These are phyloP conservation scores for Linnaemya tessellans DNA, from an alignment of 2,888 invertebrate genomes.

Conservation along the genomic window DNA sequence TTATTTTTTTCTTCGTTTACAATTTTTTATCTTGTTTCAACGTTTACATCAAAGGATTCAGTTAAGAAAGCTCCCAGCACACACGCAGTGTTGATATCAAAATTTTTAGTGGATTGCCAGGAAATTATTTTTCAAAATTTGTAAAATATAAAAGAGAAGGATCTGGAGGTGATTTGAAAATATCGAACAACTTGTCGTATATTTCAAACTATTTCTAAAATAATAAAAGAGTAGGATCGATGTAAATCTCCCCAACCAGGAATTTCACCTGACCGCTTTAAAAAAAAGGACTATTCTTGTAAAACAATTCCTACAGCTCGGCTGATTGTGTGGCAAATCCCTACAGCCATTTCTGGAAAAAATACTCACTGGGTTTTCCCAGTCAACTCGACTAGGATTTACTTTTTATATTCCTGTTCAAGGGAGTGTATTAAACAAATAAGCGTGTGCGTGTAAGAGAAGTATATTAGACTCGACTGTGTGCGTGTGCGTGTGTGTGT, in stretches of 20 bases:
- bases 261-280: too few relatives aligned
- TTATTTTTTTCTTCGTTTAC: background rate
- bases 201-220: too few relatives aligned
- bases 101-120: background rate
- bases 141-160: background rate
- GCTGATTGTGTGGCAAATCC: too few relatives aligned
- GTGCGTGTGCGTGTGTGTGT: slow-evolving; percentile 4
- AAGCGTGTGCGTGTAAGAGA: background rate
- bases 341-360: background rate
- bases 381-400: background rate
- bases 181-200: too few relatives aligned
- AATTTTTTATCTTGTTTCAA: background rate
- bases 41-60: slow-evolving; percentile 48
- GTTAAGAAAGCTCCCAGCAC: background rate
- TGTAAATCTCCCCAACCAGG: too few relatives aligned
- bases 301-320: too few relatives aligned
- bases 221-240: too few relatives aligned
- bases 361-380: background rate
- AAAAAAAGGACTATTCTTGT: too few relatives aligned
- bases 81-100: background rate
- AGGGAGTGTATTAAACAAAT: background rate
- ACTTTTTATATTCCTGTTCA: background rate
- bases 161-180: background rate
- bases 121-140: background rate
- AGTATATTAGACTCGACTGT: background rate